Base-by-base conservation (phyloP, 2,797 vertebrate species). In the Cottoperca gobio region DNA sequence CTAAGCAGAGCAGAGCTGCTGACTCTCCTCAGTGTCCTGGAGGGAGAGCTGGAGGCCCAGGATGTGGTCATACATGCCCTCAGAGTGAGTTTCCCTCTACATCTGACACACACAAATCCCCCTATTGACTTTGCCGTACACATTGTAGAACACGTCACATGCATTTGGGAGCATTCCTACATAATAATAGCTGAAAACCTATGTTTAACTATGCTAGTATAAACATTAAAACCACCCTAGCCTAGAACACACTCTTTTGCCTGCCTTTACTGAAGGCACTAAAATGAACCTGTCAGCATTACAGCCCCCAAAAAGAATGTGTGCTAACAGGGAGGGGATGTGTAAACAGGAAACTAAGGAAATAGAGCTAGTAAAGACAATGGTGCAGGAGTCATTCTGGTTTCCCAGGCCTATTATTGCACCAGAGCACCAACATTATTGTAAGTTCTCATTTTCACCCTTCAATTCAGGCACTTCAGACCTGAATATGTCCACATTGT, bases 41-140 rank as follows among this genome's bases (percentile, higher is more conserved):
- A 99, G 90, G 98, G 97, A 81, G 97, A 99, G 80, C 94, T 99
- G 43, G 98, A 99, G 93, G 98, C 98, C 69, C 96, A 97, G 85
- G 98, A 99, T 87, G 95, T 97, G 61, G 98, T 99, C 87, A 99
- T 99, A 86, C 97, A 99, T 88, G 95, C 97, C 79, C 95, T 99
- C 83, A 97, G 97, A 95, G 98, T 99, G 95, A 89, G 95, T 89
- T 63, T 13, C 17, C 16, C 45, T 39, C 28, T 45, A 28, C 28
- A 33, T 42, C 57, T 19, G 43, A 26, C 31, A 58, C 16, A 65
- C 54, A 74, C 42, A 73, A 31, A 62, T 39, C 39, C 57, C 12
- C 40, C 13, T 0, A 1, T 49, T 39, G 69, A 75, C 42, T 23
- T 16, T 11, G 21, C 53, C 39, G 52, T 17, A 21, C 43, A 26